A percentile compares a stretch with the other conserved stretches of the same genome.
These are phyloP conservation scores for Lagopus muta DNA, from an alignment of 2,113 vertebrate genomes.

Conservation along the genomic window DNA sequence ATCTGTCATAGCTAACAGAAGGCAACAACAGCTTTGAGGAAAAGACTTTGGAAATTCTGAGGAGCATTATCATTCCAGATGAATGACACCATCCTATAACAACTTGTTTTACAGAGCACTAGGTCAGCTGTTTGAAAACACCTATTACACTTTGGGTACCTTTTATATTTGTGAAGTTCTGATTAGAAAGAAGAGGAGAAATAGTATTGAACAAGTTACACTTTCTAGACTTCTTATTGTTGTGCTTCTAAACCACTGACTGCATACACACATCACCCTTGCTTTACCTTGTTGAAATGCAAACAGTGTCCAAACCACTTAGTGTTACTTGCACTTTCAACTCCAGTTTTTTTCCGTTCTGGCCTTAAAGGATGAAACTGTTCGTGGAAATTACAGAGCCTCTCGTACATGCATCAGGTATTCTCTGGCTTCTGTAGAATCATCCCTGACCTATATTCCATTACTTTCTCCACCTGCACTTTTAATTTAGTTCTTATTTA, in stretches of 20 bases:
- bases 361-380: not conserved
- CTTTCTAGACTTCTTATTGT: not conserved
- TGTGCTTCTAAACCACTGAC: not conserved
- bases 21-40: not conserved
- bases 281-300: not conserved
- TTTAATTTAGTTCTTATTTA: conserved; percentile 29
- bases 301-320: not conserved
- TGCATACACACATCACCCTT: not conserved
- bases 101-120: not conserved
- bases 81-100: not conserved
- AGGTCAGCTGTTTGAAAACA: not conserved
- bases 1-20: not conserved
- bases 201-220: not conserved
- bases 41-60: not conserved
- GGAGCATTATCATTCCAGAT: fast-evolving
- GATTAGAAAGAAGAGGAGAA: not conserved
- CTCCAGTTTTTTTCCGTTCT: not conserved
- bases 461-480: conserved; percentile 15
- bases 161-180: not conserved
- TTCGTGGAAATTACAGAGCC: conserved; percentile 3
- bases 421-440: conserved; percentile 10
- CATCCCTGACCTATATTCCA: conserved; percentile 12
- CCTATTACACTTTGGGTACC: not conserved
- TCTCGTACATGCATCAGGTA: not conserved
- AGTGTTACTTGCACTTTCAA: not conserved